Evolutionary conservation across 2,113 vertebrate genomes (phyloP).

Genomic region (Monarcha castaneiventris): DNA sequence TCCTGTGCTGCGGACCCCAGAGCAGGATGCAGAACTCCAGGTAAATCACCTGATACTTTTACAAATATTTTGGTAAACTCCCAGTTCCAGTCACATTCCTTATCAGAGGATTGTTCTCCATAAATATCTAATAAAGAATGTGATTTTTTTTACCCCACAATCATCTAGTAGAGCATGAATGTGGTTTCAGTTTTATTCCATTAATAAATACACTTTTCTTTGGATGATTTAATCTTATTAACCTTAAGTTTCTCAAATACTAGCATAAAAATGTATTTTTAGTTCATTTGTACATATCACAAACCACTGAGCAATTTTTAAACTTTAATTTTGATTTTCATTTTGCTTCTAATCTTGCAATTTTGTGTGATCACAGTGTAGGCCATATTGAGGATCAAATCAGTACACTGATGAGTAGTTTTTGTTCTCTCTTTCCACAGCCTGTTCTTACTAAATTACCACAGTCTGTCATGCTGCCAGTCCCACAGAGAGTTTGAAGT

Average conservation of each 20-base stretch:
- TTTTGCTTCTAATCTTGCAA: neutral
- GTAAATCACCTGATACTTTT: neutral
- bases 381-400: neutral
- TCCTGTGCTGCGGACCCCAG: neutral
- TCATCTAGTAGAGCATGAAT: neutral
- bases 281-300: neutral
- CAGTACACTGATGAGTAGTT: neutral
- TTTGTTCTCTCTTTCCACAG: neutral
- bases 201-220: neutral
- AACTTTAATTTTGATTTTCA: neutral
- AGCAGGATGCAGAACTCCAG: neutral
- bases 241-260: neutral
- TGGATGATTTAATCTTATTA: neutral
- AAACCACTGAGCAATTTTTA: neutral
- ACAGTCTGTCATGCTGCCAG: neutral
- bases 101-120: neutral
- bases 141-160: neutral
- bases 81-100: neutral
- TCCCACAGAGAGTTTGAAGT: neutral
- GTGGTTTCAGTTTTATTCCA: neutral
- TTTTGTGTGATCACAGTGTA: neutral
- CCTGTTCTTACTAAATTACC: neutral
- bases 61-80: neutral
- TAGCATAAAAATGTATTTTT: neutral
- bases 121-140: neutral